A percentile compares a stretch with the other conserved stretches of the same genome.
Evolutionary conservation across 2,888 invertebrate genomes (phyloP).

Genomic region (Rhogogaster chlorosoma): DNA sequence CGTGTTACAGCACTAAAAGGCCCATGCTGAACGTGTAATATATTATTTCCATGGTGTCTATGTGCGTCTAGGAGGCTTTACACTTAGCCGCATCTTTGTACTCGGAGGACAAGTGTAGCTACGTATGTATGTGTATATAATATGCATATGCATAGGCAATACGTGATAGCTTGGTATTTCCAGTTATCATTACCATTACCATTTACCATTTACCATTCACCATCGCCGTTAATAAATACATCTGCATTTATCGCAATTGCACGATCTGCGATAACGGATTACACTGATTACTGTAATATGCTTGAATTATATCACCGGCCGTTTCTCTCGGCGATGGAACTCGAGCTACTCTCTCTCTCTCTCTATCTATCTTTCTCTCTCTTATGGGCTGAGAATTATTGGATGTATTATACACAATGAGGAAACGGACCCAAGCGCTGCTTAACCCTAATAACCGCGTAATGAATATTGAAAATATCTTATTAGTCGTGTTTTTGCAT

Average conservation of each 20-base stretch:
- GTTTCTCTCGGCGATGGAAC: not conserved
- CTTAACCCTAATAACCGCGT: slow-evolving; percentile 26
- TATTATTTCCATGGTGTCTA: not conserved
- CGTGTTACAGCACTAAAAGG: slow-evolving; percentile 39
- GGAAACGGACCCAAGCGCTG: not conserved
- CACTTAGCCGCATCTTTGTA: not conserved
- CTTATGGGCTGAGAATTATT: not conserved
- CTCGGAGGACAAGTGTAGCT: not conserved
- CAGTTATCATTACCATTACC: slow-evolving; percentile 52
- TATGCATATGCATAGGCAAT: not conserved
- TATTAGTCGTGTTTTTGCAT: not conserved
- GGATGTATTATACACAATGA: not conserved
- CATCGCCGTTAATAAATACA: slow-evolving; percentile 67
- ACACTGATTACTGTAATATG: slow-evolving; percentile 65
- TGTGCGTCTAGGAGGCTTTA: not conserved
- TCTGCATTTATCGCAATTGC: slow-evolving; percentile 44
- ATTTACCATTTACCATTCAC: not conserved
- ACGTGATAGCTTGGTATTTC: not conserved
- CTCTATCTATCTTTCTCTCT: too few species aligned
- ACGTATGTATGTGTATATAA: not conserved
- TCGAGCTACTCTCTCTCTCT: not conserved
- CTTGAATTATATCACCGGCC: slow-evolving; percentile 1
- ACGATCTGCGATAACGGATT: slow-evolving; percentile 67
- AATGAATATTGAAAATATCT: not conserved
- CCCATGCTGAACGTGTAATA: slow-evolving; percentile 7